phyloP scores from a whole-genome alignment of 2,888 invertebrate species.

The Villa cingulata region DNA sequence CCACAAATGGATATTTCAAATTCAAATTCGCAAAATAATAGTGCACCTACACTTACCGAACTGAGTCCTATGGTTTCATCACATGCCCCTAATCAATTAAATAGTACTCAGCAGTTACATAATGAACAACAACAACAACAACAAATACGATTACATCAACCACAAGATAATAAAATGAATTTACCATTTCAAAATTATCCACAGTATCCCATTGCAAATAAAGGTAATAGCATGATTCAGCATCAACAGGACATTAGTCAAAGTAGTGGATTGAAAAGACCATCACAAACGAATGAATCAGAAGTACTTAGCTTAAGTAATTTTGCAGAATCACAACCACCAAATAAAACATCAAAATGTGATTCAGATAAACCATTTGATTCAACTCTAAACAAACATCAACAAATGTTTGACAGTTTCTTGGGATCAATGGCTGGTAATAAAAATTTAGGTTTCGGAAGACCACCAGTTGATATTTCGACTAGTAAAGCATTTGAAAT shows the following conservation, averaged over 20 bases:
- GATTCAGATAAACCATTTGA: conserved; percentile 5
- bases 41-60: neutral
- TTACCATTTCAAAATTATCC: neutral
- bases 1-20: conserved; percentile 6
- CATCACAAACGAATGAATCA: conserved; percentile 20
- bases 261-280: neutral
- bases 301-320: conserved; percentile 30
- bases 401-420: conserved; percentile 31
- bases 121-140: conserved; percentile 1
- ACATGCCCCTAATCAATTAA: conserved; percentile 7
- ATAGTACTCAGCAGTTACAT: conserved; percentile 8
- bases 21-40: neutral
- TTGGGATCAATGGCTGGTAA: conserved; percentile 30
- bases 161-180: neutral
- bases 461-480: conserved; percentile 22
- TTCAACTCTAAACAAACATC: conserved; percentile 9
- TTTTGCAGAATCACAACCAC: conserved; percentile 8
- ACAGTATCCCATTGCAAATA: neutral
- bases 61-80: neutral
- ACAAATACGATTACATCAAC: neutral
- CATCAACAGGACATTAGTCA: neutral
- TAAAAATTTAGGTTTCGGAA: conserved; percentile 25
- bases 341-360: conserved; percentile 6
- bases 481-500: conserved; percentile 35
- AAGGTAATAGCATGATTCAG: neutral